Evolutionary conservation across 35 echinoderm and acorn worm species (phyloP), one percentile per base, ranked within the genome.

Genomic region (Diadema setosum): DNA sequence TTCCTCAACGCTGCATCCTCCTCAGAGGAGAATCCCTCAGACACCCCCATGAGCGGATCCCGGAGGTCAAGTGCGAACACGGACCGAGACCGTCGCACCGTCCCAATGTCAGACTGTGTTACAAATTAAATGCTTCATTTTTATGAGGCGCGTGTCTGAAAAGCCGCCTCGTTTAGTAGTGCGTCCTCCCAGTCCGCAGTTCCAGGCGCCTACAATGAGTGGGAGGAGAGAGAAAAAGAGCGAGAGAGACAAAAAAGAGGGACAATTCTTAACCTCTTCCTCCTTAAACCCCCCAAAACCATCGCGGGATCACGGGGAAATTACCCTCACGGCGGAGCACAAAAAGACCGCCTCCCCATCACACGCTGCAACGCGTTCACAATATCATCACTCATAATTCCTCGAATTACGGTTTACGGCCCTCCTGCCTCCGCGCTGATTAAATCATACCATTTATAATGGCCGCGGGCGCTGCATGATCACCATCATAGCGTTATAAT

Each of bases 361-460:
- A 67, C 27, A 67, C 63, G 63, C 63, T 24, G 37, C 37, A 20
- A 78, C 12, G 40, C 73, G 73, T 41, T 9, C 69, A 78, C 73
- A 21, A 26, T 14, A 41, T 36, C 73, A 78, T 78, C 73, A 44
- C 30, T 78, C 73, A 78, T 78, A 78, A 78, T 78, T 78, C 73
- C 39, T 78, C 73, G 73, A 78, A 78, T 78, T 78, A 78, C 73
- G 44, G 73, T 78, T 67, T 67, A 25, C 61, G 12, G 31, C 61
- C 17, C 61, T 67, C 24, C 73, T 78, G 27, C 17, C 40, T 67
- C n/a, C 3, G 63, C 63, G 63, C 63, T 78, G 73, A 78, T 78
- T 78, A 78, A 78, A 78, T 78, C 73, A 78, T 78, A 78, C 73
- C 33, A 78, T 78, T 78, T 78, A 78, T 26, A 78, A 78, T 78